Conservation (phyloP, 2,797 vertebrate species). For the Manis javanica region DNA sequence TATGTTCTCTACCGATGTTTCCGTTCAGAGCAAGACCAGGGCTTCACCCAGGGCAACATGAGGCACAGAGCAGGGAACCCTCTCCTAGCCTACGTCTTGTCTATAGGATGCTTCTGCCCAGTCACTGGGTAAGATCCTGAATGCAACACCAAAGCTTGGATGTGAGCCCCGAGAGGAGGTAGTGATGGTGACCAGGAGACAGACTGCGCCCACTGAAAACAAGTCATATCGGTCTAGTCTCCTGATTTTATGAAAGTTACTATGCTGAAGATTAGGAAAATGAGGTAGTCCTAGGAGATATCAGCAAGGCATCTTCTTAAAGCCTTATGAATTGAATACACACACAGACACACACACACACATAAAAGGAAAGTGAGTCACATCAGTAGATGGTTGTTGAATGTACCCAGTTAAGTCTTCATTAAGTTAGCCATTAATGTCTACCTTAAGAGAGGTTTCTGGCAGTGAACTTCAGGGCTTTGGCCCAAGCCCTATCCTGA, state of each 20-base stretch:
- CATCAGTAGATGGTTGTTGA: not conserved
- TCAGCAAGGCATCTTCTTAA: not conserved
- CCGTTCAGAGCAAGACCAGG: not conserved
- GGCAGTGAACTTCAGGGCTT: not conserved
- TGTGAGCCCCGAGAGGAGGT: not conserved
- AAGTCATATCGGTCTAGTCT: not conserved
- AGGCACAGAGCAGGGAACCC: not conserved
- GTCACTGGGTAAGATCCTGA: not conserved
- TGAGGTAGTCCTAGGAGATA: not conserved
- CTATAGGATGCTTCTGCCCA: not conserved
- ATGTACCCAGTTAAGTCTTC: not conserved
- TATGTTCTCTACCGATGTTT: not conserved
- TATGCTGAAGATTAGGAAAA: not conserved
- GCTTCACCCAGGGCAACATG: too few relatives aligned
- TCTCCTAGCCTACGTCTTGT: not conserved
- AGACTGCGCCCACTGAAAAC: not conserved
- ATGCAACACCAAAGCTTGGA: not conserved
- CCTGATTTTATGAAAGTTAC: not conserved
- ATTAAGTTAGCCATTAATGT: not conserved
- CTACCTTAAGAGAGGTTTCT: not conserved
- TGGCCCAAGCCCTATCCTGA: not conserved
- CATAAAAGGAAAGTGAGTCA: not conserved
- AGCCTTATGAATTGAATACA: not conserved
- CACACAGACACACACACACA: too few relatives aligned
- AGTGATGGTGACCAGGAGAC: not conserved